Base-by-base conservation (phyloP, 2,113 vertebrate genomes). In the Onychostoma macrolepis region DNA sequence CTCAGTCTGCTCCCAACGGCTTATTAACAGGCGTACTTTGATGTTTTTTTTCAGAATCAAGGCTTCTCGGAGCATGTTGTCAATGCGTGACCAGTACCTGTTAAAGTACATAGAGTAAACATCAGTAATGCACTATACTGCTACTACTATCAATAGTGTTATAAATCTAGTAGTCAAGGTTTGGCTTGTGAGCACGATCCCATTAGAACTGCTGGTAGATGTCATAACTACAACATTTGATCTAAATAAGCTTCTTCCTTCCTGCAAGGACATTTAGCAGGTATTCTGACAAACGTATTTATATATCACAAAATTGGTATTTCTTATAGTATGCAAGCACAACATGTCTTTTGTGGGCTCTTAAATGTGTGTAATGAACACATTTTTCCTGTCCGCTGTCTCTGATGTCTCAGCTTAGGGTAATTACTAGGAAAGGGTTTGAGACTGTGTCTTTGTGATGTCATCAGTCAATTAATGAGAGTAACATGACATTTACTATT, bases 1-100 rank as follows among this genome's bases (percentile, higher is more conserved):
- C 85, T 97, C 94, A 0, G 97, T 99, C 84, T 98, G 94, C 92
- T 96, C 97, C 93, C 96, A 96, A 93, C 97, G 98, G 92, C 97
- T 98, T 89, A 99, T 95, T 71, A 99, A 94, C 90, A 99, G 95
- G 80, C 96, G 96, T 17, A 99, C 95, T 89, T 95, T 96, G 88
- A 99, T 96, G 19, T 94, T 96, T 87, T 94, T 96, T 88, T 96
- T 95, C 91, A 99, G 93, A 90, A 99, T 95, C 89, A 99, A 90
- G 0, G 97, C 97, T 94, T 98, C 97, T 89, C 97, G 94, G 89
- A 99, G 96, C 90, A 97, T 96, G 53, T 95, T 94, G 76, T 99
- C 98, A 78, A 99, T 95, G 88, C 94, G 96, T 6, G 98, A 97
- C 98, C 98, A 99, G 91, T 98, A 99, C 90, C 97, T 97, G 91